These are phyloP conservation scores for Pangasianodon gigas DNA, from an alignment of 2,113 vertebrate species.

Conservation along the genomic window DNA sequence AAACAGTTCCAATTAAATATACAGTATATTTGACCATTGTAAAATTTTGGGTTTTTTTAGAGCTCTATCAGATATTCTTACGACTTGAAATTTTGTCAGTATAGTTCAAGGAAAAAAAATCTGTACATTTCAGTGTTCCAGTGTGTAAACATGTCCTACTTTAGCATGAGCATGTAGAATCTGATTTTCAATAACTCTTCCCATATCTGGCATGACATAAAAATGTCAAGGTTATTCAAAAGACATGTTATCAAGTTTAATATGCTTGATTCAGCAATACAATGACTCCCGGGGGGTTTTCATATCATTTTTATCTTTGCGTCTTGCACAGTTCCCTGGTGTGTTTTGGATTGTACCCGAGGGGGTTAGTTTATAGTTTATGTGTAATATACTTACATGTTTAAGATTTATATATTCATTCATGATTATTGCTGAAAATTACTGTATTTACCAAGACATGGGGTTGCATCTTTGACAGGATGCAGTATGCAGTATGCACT, in stretches of 20 bases:
- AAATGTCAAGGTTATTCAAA: constrained; percentile 31
- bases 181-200: constrained; percentile 16
- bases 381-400: constrained; percentile 1
- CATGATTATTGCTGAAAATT: constrained; percentile 11
- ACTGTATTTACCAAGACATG: constrained; percentile 8
- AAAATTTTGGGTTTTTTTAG: neutral
- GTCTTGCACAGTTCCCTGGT: neutral
- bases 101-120: neutral
- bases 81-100: constrained; percentile 4
- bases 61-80: constrained; percentile 56
- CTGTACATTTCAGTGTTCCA: constrained; percentile 16
- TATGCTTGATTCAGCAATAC: constrained; percentile 18
- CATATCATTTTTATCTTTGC: constrained; percentile 21
- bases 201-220: neutral
- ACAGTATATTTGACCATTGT: neutral
- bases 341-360: constrained; percentile 16
- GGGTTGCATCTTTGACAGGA: constrained; percentile 4
- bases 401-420: constrained; percentile 13
- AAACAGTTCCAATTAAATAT: neutral
- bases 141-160: neutral
- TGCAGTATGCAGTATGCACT: neutral
- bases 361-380: constrained; percentile 15
- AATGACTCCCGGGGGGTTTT: neutral
- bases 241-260: constrained; percentile 31
- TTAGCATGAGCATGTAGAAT: constrained; percentile 2